These are phyloP conservation scores for Montipora cactus DNA, from an alignment of 64 coral and sea anemone species.

Conservation along the genomic window DNA sequence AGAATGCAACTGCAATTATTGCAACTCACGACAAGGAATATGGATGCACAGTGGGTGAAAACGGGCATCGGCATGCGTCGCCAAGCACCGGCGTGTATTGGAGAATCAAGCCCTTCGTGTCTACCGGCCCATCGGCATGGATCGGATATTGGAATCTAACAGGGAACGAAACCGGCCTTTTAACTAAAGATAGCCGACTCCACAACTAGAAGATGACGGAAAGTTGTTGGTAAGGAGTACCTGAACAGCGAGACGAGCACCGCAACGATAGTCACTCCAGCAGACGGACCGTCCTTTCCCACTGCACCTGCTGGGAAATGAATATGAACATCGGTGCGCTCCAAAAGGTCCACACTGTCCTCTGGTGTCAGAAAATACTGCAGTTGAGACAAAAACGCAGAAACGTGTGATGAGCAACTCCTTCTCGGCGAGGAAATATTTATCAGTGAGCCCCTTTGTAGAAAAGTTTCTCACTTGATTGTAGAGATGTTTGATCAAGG, in stretches of 20 bases:
- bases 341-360: slow-evolving; percentile 80
- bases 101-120: too few relatives aligned
- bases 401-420: neutral
- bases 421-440: neutral
- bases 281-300: slow-evolving; percentile 89
- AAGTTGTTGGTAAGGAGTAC: slow-evolving; percentile 1
- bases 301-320: slow-evolving; percentile 95
- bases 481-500: too few relatives aligned
- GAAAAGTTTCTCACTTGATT: too few relatives aligned
- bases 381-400: neutral
- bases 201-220: neutral
- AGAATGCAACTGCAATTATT: too few relatives aligned
- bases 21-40: neutral
- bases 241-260: slow-evolving; percentile 90
- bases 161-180: too few relatives aligned
- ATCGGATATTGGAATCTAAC: accelerated
- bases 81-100: neutral
- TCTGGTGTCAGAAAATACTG: slow-evolving; percentile 86
- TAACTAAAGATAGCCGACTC: too few relatives aligned
- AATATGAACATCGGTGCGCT: slow-evolving; percentile 86
- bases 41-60: neutral
- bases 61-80: neutral
- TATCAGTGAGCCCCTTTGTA: too few relatives aligned
- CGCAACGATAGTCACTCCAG: slow-evolving; percentile 84
- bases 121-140: too few relatives aligned